Conservation (phyloP, 2,797 vertebrate genomes). For the Vultur gryphus region DNA sequence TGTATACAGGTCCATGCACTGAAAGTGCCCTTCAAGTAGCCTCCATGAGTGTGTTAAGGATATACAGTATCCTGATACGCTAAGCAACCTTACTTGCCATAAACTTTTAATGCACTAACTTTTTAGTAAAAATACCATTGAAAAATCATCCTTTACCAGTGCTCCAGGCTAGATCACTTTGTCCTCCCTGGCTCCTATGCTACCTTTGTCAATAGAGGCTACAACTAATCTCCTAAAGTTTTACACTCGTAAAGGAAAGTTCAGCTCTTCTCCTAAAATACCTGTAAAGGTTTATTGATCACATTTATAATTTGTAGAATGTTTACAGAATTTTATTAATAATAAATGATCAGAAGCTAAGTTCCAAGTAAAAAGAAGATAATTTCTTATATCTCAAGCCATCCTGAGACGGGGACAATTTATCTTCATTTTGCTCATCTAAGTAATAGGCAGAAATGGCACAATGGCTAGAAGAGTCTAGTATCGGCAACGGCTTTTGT, state of each 20-base stretch:
- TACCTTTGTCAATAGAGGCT: neutral
- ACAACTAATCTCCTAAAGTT: neutral
- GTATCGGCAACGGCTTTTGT: neutral
- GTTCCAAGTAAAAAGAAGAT: neutral
- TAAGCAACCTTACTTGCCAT: neutral
- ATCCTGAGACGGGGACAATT: neutral
- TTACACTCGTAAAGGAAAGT: neutral
- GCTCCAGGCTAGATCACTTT: neutral
- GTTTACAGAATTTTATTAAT: constrained; percentile 11
- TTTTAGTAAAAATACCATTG: neutral
- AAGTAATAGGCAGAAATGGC: neutral
- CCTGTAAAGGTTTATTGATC: neutral
- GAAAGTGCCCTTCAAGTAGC: constrained; percentile 6
- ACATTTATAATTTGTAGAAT: neutral
- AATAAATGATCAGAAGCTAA: neutral
- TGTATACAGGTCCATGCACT: neutral
- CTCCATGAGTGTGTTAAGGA: neutral
- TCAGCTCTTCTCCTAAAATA: neutral
- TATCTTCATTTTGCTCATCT: neutral
- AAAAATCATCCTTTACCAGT: neutral
- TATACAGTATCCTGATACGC: neutral
- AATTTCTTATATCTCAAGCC: neutral
- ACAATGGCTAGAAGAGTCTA: neutral
- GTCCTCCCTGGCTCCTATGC: neutral
- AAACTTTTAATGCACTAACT: neutral